Evolutionary conservation across 2,113 vertebrate genomes (phyloP), one percentile per base, ranked within the genome.

Genomic region (Nesospiza acunhae): DNA sequence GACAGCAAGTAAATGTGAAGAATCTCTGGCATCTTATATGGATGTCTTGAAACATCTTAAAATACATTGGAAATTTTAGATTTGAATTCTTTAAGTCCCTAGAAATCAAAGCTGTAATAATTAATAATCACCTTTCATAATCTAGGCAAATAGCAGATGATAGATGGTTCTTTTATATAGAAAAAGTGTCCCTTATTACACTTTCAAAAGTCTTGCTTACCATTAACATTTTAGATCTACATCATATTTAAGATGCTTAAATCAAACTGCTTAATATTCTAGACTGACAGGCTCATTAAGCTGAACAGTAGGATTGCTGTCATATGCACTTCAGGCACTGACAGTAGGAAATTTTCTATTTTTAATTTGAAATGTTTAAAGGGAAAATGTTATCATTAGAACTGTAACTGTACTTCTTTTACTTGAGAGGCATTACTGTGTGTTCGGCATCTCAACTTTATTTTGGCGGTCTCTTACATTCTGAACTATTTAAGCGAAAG

Each of bases 351-450:
- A 56, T 58, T 50, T 67, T 87, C 70, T 96, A 75, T 35, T 93
- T 94, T 94, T 89, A 75, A 73, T 94, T 95, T 78, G 41, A 96
- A 95, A 47, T 26, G 26, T 96, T 97, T 84, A 64, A 87, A 91
- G 80, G 60, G 30, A 89, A 90, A 72, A 78, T n/a, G 85, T 46
- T 87, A 31, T 92, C 27, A 1, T 81, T 94, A 86, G 76, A 62
- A 35, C 30, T 37, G 10, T 68, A 92, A 90, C 35, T 74, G 35
- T 53, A 20, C 73, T 94, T 93, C 42, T 84, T 95, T 81, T 55
- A 26, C 90, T 89, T 87, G 44, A 94, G 42, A 83, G 23, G 8
- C 35, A 31, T 64, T 83, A 50, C 30, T 79, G 4, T 73, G 37
- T 60, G 8, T 94, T 95, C 44, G 33, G 63, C 64, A 33, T 81